Evolutionary conservation across 2,797 vertebrate species (phyloP).

Genomic region (Danio kyathit): DNA sequence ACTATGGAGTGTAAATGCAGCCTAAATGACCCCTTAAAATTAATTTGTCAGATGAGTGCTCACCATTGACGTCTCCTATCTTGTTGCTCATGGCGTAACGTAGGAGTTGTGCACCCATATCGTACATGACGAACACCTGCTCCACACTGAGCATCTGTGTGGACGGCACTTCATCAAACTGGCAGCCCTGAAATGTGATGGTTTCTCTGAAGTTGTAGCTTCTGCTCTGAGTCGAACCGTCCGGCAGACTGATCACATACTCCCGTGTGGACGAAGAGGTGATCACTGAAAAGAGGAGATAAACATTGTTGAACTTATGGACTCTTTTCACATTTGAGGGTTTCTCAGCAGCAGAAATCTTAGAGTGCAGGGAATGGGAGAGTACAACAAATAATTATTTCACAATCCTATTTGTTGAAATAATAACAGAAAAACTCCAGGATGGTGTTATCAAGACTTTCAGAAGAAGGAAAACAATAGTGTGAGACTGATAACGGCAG

Average conservation of each 20-base stretch:
- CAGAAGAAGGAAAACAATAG: too few relatives aligned
- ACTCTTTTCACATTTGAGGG: too few relatives aligned
- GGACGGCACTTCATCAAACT: conserved; percentile 72
- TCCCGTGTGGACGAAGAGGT: conserved; percentile 89
- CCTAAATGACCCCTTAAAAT: neutral
- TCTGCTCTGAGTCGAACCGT: conserved; percentile 73
- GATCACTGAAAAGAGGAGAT: conserved; percentile 82
- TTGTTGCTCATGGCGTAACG: conserved; percentile 93
- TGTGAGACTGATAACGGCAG: too few relatives aligned
- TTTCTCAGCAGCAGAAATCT: too few relatives aligned
- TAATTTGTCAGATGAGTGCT: neutral
- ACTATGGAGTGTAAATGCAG: too few relatives aligned
- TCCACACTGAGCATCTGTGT: conserved; percentile 92
- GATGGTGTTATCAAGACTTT: too few relatives aligned
- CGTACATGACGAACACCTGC: conserved; percentile 91
- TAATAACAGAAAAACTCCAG: too few relatives aligned
- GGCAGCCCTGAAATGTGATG: conserved; percentile 89
- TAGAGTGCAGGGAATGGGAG: too few relatives aligned
- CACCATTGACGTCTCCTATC: conserved; percentile 86
- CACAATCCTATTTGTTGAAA: too few relatives aligned
- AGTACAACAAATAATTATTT: too few relatives aligned
- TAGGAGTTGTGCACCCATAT: conserved; percentile 82
- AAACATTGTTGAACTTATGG: neutral
- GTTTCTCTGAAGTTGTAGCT: conserved; percentile 91
- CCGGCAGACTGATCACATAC: conserved; percentile 83